Evolutionary conservation across 2,888 invertebrate genomes (phyloP), one percentile per base, ranked within the genome.

Genomic region (Poecilus cupreus): DNA sequence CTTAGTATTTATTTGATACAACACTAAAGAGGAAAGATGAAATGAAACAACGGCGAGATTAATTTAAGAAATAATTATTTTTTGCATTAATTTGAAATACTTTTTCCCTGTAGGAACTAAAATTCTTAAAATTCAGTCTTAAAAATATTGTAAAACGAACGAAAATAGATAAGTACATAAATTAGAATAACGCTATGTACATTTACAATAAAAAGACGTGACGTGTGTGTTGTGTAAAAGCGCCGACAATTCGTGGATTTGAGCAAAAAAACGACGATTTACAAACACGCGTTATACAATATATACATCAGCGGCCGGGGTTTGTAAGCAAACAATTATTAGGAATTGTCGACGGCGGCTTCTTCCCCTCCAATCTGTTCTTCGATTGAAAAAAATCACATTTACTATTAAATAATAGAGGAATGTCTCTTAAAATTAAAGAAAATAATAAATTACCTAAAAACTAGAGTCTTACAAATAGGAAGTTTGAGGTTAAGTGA

Each of bases 51-150:
- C 26, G 5, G 26, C 5, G 3, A 26, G 3, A 26, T 26, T 76
- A 76, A 32, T 76, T 76, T 32, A 76, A 57, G 76, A 76, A 82
- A 82, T 57, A 81, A 74, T 82, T 82, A 82, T 81, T 82, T n/a
- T 85, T 85, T 86, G 86, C 88, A 88, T 88, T 89, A 88, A 49
- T 85, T 85, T 86, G 86, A 88, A 89, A 89, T 89, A 88, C 88
- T 88, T 88, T n/a, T 83, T 87, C 54, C 13, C 16, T 87, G 87
- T 89, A 88, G 88, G 89, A 88, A 89, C 88, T 88, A 88, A 89
- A 89, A 88, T 89, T 87, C 87, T 86, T 87, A 85, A 86, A 88
- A 87, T 87, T 89, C 89, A 89, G 89, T 89, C 89, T 89, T 89
- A 89, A 89, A 88, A 88, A 88, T 86, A 86, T 86, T 85, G 85